These are phyloP conservation scores for Pseudomyrmex dendroicus DNA, from an alignment of 1,140 invertebrate species.

Conservation along the genomic window DNA sequence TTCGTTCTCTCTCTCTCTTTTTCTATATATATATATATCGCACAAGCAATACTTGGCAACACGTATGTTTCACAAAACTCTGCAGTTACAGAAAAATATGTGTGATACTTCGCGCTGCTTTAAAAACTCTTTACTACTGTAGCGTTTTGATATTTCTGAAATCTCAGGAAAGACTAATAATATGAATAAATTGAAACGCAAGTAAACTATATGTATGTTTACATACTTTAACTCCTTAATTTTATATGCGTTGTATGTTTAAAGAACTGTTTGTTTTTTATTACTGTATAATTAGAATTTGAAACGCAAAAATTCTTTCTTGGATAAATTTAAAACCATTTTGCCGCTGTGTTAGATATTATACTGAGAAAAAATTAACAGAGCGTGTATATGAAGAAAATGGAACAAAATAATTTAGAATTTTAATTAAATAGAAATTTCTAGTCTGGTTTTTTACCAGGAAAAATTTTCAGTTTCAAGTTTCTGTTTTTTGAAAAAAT, in stretches of 20 bases:
- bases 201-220: constrained; percentile 1
- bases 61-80: constrained; percentile 23
- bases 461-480: not conserved
- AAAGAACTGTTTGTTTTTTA: too few relatives aligned
- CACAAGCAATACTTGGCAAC: not conserved
- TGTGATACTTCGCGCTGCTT: not conserved
- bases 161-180: not conserved
- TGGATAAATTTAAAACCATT: not conserved
- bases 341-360: not conserved
- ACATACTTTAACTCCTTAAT: not conserved
- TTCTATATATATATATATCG: not conserved
- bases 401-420: not conserved
- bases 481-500: not conserved
- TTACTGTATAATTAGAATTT: not conserved
- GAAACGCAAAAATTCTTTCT: not conserved
- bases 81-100: not conserved
- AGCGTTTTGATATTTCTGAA: constrained; percentile 1
- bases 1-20: not conserved
- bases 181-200: not conserved
- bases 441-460: not conserved
- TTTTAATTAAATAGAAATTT: not conserved
- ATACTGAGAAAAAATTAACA: not conserved
- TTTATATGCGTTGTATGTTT: too few relatives aligned
- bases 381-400: not conserved
- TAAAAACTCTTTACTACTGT: constrained; percentile 6